Conservation (phyloP, 2,888 invertebrate species). For the Cantharis nigra region DNA sequence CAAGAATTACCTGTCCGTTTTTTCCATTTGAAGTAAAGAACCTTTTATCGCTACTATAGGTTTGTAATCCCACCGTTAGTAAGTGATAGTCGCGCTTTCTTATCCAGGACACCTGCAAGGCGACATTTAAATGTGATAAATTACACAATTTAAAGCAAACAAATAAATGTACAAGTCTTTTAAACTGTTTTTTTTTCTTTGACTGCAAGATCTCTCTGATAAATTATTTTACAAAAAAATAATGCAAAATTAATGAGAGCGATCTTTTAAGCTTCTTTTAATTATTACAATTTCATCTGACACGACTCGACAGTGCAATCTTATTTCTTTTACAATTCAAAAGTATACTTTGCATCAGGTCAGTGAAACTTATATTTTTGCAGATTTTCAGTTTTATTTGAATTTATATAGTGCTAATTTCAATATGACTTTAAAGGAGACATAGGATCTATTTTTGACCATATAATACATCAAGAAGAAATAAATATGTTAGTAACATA, state of each 20-base stretch:
- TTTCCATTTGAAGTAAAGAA: constrained; percentile 66
- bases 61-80: constrained; percentile 66
- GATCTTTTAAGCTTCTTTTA: neutral
- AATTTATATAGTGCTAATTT: neutral
- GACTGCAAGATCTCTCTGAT: neutral
- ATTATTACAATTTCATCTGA: neutral
- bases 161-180: neutral
- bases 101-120: constrained; percentile 72
- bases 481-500: neutral
- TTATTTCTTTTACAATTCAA: neutral
- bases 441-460: neutral
- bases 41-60: constrained; percentile 68
- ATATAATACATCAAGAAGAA: neutral
- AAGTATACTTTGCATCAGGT: neutral
- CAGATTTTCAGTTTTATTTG: neutral
- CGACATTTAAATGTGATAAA: constrained; percentile 14
- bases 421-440: neutral
- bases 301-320: neutral
- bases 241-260: neutral
- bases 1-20: constrained; percentile 59
- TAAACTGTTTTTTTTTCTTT: neutral
- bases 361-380: neutral
- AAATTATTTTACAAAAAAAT: neutral
- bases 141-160: constrained; percentile 13
- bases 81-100: constrained; percentile 68